These are phyloP conservation scores for Porites lutea DNA, from an alignment of 64 coral and sea anemone genomes.

Conservation along the genomic window DNA sequence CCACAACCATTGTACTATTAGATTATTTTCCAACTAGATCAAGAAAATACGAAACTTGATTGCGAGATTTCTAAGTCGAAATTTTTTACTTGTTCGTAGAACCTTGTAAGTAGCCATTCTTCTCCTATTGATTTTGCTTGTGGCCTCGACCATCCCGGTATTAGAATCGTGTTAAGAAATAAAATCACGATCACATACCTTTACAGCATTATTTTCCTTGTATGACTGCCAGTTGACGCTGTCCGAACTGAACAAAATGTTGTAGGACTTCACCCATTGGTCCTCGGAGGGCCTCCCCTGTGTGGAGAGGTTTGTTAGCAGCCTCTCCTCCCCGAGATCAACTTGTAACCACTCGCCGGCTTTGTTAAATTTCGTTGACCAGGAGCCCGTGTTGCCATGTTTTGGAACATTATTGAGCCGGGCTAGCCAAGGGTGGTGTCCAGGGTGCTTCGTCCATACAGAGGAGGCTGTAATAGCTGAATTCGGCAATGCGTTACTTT, in stretches of 20 bases:
- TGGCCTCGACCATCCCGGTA: too few species aligned
- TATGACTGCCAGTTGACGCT: not conserved
- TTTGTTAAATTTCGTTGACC: not conserved
- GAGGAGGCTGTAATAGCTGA: not conserved
- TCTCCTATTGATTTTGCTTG: too few species aligned
- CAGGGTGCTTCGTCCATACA: not conserved
- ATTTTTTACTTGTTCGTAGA: too few species aligned
- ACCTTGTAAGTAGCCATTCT: too few species aligned
- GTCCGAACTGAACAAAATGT: slow-evolving; percentile 5
- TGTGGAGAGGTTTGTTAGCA: not conserved
- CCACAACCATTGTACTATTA: too few species aligned
- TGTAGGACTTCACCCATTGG: not conserved
- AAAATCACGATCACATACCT: not conserved
- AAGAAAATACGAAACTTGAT: too few species aligned
- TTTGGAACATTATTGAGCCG: not conserved
- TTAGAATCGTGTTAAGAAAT: too few species aligned
- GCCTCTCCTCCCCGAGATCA: not conserved
- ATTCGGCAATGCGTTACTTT: not conserved
- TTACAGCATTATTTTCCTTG: not conserved
- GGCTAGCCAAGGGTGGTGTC: not conserved
- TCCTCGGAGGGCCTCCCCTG: not conserved
- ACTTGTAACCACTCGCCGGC: not conserved
- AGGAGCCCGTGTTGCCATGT: not conserved
- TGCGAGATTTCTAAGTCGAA: too few species aligned
- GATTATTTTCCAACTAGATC: too few species aligned